phyloP scores from a whole-genome alignment of 1,140 invertebrate genomes.

The Sesamia nonagrioides region DNA sequence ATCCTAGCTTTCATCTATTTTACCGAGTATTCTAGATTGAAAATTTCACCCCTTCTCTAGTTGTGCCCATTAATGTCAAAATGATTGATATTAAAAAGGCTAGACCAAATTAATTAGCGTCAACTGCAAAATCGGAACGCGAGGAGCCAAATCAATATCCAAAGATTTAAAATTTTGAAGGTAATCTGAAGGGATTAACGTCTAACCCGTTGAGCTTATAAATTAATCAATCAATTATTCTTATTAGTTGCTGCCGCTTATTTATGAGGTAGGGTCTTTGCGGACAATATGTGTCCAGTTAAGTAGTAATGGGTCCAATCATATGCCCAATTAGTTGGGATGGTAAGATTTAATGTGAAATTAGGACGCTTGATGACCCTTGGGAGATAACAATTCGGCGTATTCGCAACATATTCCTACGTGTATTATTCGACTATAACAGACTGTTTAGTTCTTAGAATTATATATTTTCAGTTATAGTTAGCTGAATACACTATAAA shows the following conservation, averaged over 20 bases:
- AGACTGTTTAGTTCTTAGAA: neutral
- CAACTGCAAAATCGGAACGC: neutral
- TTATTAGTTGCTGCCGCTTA: neutral
- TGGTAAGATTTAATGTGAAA: conserved; percentile 1
- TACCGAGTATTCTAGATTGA: too few species aligned
- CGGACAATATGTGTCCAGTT: neutral
- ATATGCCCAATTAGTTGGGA: neutral
- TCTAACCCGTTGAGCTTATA: neutral
- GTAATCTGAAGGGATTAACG: neutral
- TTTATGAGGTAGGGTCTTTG: neutral
- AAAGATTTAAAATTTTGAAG: neutral
- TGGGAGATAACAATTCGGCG: neutral
- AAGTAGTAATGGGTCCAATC: neutral
- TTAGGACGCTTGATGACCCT: neutral
- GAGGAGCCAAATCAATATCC: conserved; percentile 5
- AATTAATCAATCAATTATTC: neutral
- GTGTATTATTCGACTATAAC: neutral
- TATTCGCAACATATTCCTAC: neutral
- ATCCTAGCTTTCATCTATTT: too few species aligned
- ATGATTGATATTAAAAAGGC: neutral
- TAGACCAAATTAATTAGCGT: neutral
- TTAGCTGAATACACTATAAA: neutral
- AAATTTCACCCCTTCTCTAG: too few species aligned
- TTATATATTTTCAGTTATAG: neutral
- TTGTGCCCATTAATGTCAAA: neutral